These are phyloP conservation scores for Chrysomela aeneicollis DNA, from an alignment of 2,888 invertebrate species.

Conservation along the genomic window DNA sequence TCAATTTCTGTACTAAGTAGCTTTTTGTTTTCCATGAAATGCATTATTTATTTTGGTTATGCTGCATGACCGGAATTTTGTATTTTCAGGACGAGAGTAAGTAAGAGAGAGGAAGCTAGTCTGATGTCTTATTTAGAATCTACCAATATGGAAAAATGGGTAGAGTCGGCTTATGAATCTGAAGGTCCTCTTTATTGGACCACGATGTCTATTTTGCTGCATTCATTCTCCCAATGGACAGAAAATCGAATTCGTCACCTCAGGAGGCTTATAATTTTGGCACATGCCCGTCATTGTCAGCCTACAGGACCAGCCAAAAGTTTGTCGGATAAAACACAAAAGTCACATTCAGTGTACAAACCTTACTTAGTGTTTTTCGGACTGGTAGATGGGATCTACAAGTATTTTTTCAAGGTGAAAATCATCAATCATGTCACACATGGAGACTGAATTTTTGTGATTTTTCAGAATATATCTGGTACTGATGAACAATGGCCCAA, in stretches of 20 bases:
- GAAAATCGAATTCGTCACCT: slow-evolving; percentile 75
- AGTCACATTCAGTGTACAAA: slow-evolving; percentile 84
- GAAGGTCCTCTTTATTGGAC: slow-evolving; percentile 93
- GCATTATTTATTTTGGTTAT: no score
- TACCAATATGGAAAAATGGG: slow-evolving; percentile 68
- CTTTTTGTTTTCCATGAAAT: no score
- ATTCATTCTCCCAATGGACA: slow-evolving; percentile 82
- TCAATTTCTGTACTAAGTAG: no score
- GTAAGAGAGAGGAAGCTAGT: slow-evolving; percentile 79
- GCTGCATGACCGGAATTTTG: no score
- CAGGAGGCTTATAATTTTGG: slow-evolving; percentile 77
- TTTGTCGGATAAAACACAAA: slow-evolving; percentile 63
- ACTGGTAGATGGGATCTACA: slow-evolving; percentile 84
- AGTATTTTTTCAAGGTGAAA: slow-evolving; percentile 83
- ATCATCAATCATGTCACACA: neutral
- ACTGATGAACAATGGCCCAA: slow-evolving; percentile 88
- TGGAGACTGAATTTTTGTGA: neutral
- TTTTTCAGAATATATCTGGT: slow-evolving; percentile 72
- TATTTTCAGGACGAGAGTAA: slow-evolving; percentile 74
- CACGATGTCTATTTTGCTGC: slow-evolving; percentile 80
- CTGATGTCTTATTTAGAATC: slow-evolving; percentile 77
- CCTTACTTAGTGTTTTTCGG: slow-evolving; percentile 86
- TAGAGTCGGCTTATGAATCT: slow-evolving; percentile 87
- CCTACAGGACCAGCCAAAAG: slow-evolving; percentile 71
- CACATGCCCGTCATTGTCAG: slow-evolving; percentile 75